These are phyloP conservation scores for Hipparchia semele DNA, from an alignment of 2,888 invertebrate species.

Conservation along the genomic window DNA sequence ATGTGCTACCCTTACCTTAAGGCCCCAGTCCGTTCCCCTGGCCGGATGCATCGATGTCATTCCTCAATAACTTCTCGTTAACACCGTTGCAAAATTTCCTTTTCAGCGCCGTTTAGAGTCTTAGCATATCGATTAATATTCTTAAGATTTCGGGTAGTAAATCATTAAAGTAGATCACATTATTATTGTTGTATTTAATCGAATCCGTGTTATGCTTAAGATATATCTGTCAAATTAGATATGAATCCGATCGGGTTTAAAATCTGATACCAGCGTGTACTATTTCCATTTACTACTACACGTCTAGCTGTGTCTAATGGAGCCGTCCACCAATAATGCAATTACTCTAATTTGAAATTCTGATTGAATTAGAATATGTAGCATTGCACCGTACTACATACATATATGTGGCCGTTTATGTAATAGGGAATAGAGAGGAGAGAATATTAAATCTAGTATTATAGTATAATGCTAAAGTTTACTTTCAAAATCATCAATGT, in stretches of 20 bases:
- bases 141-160: slow-evolving; percentile 33
- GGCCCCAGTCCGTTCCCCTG: slow-evolving; percentile 67
- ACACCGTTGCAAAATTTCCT: slow-evolving; percentile 66
- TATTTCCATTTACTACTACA: slow-evolving; percentile 13
- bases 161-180: slow-evolving; percentile 15
- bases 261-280: slow-evolving; percentile 17
- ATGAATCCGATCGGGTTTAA: slow-evolving; percentile 23
- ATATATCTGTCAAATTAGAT: slow-evolving; percentile 42
- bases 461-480: slow-evolving; percentile 20
- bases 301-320: slow-evolving; percentile 12
- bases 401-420: slow-evolving; percentile 44
- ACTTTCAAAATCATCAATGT: slow-evolving; percentile 18
- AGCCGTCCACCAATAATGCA: slow-evolving; percentile 29
- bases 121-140: slow-evolving; percentile 44
- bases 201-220: slow-evolving; percentile 35
- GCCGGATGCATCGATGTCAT: slow-evolving; percentile 74
- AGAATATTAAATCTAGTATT: slow-evolving; percentile 13
- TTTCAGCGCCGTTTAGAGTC: slow-evolving; percentile 48
- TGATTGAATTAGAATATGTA: slow-evolving; percentile 40
- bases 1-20: slow-evolving; percentile 48
- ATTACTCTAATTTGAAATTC: slow-evolving; percentile 32
- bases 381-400: slow-evolving; percentile 40
- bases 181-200: slow-evolving; percentile 20
- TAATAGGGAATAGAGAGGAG: slow-evolving; percentile 41
- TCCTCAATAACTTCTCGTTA: slow-evolving; percentile 66